Conservation (phyloP, 2,888 invertebrate genomes). For the Drosophila limbata region DNA sequence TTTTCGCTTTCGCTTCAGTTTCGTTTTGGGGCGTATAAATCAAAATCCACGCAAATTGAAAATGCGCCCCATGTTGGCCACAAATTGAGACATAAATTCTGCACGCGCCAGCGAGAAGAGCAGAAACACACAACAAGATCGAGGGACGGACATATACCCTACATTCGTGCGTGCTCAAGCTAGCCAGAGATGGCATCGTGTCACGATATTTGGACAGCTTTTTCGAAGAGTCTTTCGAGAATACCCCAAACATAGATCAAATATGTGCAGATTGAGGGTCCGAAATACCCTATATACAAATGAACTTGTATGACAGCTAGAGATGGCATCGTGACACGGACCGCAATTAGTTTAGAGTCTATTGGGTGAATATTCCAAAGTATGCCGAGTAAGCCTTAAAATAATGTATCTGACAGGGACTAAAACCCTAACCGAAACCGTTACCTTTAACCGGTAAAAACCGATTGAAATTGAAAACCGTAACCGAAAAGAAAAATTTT, state of each 20-base stretch:
- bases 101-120: constrained; percentile 66
- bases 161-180: neutral
- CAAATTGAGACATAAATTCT: constrained; percentile 85
- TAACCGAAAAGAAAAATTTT: too few relatives aligned
- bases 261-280: neutral
- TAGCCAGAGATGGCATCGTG: constrained; percentile 8
- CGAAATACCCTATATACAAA: neutral
- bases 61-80: constrained; percentile 79
- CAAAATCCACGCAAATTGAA: constrained; percentile 82
- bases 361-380: too few relatives aligned
- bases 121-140: constrained; percentile 18
- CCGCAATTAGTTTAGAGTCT: neutral
- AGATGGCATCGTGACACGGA: neutral
- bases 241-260: neutral
- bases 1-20: constrained; percentile 57
- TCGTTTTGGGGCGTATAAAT: constrained; percentile 79
- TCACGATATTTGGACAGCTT: neutral
- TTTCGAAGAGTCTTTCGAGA: neutral
- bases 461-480: too few relatives aligned
- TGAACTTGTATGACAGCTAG: neutral
- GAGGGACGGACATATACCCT: constrained; percentile 20
- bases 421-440: too few relatives aligned
- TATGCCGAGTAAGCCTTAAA: too few relatives aligned
- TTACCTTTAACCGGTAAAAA: too few relatives aligned
- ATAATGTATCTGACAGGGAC: too few relatives aligned